These are phyloP conservation scores for Nasua narica DNA, from an alignment of 2,797 vertebrate species.

Conservation along the genomic window DNA sequence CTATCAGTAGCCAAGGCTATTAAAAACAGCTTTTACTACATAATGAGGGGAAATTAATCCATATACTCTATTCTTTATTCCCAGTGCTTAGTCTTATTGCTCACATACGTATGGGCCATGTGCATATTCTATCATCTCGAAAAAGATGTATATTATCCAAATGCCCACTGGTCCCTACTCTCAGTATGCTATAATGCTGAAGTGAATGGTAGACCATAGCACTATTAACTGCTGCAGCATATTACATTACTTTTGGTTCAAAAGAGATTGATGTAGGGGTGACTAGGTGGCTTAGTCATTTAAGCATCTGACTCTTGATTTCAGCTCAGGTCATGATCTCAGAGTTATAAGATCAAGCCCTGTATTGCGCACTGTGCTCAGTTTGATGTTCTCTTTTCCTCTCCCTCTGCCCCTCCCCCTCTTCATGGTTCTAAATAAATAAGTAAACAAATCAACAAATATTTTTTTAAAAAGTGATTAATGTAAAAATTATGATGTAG, in stretches of 20 bases:
- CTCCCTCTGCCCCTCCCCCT: too few species aligned
- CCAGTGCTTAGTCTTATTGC: conserved; percentile 62
- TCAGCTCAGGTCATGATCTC: neutral
- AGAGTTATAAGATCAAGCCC: neutral
- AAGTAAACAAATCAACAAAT: neutral
- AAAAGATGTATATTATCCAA: conserved; percentile 61
- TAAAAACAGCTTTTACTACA: conserved; percentile 67
- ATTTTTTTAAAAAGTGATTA: neutral
- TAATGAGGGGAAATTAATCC: conserved; percentile 64
- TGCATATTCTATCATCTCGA: conserved; percentile 69
- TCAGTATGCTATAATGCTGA: conserved; percentile 66
- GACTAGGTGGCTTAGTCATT: neutral
- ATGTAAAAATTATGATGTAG: neutral
- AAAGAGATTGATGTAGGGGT: conserved; percentile 62
- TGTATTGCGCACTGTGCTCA: neutral
- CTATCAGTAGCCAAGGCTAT: conserved; percentile 33
- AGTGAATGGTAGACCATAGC: conserved; percentile 42
- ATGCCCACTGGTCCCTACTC: conserved; percentile 46
- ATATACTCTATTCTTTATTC: conserved; percentile 68
- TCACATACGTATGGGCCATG: conserved; percentile 43
- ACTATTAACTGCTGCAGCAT: conserved; percentile 71
- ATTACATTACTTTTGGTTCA: conserved; percentile 75
- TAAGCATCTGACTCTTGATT: neutral
- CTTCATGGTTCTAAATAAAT: neutral
- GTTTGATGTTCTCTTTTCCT: neutral